phyloP scores from a whole-genome alignment of 2,888 invertebrate genomes.

The Diachrysia chrysitis region DNA sequence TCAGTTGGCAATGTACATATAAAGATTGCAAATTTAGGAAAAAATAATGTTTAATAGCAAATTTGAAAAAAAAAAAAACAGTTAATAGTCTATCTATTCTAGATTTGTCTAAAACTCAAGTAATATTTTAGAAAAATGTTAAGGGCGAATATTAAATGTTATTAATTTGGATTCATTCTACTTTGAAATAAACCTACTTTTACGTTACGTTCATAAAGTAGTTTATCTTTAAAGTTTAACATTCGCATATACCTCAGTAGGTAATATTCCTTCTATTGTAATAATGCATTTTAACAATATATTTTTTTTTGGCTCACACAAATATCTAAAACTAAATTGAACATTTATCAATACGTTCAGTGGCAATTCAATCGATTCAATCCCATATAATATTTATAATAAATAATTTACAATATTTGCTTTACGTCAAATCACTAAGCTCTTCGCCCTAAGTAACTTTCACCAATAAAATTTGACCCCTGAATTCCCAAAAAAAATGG shows the following conservation, averaged over 20 bases:
- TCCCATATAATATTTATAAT: slow-evolving; percentile 56
- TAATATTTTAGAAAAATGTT: too few relatives aligned
- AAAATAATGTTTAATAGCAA: not conserved
- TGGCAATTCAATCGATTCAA: slow-evolving; percentile 41
- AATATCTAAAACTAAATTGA: not conserved
- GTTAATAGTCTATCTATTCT: too few relatives aligned
- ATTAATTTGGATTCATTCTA: too few relatives aligned
- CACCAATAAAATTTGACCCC: slow-evolving; percentile 56
- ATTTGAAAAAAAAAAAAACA: too few relatives aligned
- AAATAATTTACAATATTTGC: slow-evolving; percentile 75
- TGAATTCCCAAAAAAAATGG: not conserved
- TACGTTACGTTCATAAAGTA: too few relatives aligned
- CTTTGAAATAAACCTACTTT: too few relatives aligned
- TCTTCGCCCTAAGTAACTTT: slow-evolving; percentile 52
- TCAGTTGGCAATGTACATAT: slow-evolving; percentile 23
- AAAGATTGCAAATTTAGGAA: not conserved
- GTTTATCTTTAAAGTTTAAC: too few relatives aligned
- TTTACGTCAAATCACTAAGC: slow-evolving; percentile 65
- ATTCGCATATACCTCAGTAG: too few relatives aligned
- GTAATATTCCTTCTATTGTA: too few relatives aligned
- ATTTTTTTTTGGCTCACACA: not conserved
- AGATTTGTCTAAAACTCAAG: too few relatives aligned
- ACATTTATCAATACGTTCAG: slow-evolving; percentile 10
- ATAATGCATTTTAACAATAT: too few relatives aligned
- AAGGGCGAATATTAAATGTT: too few relatives aligned